Base-by-base conservation (phyloP, 2,888 invertebrate genomes). In the Aphidoletes aphidimyza region DNA sequence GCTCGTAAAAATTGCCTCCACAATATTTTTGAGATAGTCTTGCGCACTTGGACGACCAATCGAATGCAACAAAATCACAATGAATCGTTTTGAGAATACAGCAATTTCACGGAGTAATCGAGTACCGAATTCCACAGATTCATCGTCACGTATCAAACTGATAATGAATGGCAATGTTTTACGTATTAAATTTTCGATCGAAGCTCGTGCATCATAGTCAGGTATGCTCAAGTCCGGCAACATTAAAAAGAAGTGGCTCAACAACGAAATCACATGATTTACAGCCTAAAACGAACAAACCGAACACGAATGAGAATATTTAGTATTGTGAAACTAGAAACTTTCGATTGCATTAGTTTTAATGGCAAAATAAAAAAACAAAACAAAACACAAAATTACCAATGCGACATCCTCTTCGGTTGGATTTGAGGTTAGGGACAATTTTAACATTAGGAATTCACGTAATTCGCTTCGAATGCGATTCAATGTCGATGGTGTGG, bases 181-280 rank as follows among this genome's bases (percentile, higher is more conserved):
- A 1, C 89, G 88, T 85, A 90, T 84, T 83, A 87, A 87, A 85
- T 90, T 90, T 86, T 88, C 88, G 0, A 90, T 88, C 0, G 90
- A 90, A 85, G 89, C 89, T 3, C 89, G 87, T 2, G 89, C 88
- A 87, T 90, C 89, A 85, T 89, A 86, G 37, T 85, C 85, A 0
- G 85, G 85, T n/a, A 84, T 85, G 84, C 36, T 83, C 83, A 81
- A 37, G 0, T 81, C 81, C n/a, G 81, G 81, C 37, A 81, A 22
- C 37, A 81, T n/a, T 11, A 11, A n/a, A n/a, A 81, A 37, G 22
- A 81, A 37, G 0, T 37, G 37, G 37, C 37, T 87, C 14, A 90
- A 87, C 88, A 89, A 88, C n/a, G 87, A 86, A 84, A 90, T 86
- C 0, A 88, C 88, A 26, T 88, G 88, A 45, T 87, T 87, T 11